Base-by-base conservation (phyloP, 1,140 invertebrate species). In the Wiebesia pumilae region DNA sequence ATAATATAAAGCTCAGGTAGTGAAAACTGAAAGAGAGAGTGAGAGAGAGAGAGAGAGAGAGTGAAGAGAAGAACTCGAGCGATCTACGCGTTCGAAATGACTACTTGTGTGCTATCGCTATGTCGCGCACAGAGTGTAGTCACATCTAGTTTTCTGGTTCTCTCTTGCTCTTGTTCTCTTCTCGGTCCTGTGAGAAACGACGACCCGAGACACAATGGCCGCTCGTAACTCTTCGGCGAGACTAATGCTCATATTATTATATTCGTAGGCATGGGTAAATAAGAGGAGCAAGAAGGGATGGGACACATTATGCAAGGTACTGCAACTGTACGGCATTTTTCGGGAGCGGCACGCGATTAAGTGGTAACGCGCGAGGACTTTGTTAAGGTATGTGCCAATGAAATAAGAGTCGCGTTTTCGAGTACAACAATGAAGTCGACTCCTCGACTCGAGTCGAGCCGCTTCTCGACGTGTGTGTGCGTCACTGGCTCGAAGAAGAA, bases 241-340 rank as follows among this genome's bases (percentile, higher is more conserved):
- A 88, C 89, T 89, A 90, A 90, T 89, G 84, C 58, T 75, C 86
- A 84, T 89, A 89, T 89, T 86, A 83, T 87, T 87, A 67, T 79
- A 54, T 43, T 69, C 81, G 35, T 87, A 81, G 78, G 82, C 88
- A 88, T 81, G 69, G 88, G 85, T 88, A 88, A 89, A 89, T 89
- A 90, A 86, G 71, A 73, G 65, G n/a, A 54, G 62, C 16, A 16
- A 33, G 21, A 58, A 67, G 62, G 80, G 81, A 21, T 33, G 54
- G 21, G 30, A 35, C 27, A 33, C 43, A 82, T 77, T 81, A 71
- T 73, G 24, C 58, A 10, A 27, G 58, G 24, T 24, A 62, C 3
- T 4, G 58, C 6, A 62, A 27, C 58, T 27, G 24, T 14, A 27
- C 58, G 65, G 40, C 27, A 54, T 51, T 81, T 86, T 87, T 85